Base-by-base conservation (phyloP, 2,888 invertebrate genomes). In the Pollenia amentaria region DNA sequence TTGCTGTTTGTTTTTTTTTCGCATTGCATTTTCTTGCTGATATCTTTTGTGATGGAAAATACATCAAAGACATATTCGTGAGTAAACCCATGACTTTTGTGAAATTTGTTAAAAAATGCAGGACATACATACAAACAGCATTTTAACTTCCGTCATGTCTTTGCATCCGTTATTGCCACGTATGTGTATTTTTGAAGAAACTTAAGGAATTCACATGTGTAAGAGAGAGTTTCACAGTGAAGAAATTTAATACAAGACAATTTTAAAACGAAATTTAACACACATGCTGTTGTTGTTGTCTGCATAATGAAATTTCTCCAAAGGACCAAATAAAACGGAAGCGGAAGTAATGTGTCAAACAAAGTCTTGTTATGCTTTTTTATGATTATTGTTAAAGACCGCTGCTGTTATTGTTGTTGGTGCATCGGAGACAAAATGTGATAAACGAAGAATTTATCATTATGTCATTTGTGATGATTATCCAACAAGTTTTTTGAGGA, bases 311-410 rank as follows among this genome's bases (percentile, higher is more conserved):
- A 73, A 65, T 55, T 40, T 29, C 42, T 44, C 48, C 48, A 84
- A 80, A 42, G 62, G 12, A 2, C 64, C 53, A 53, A 29, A 48
- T 29, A 12, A 77, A 73, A 67, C 62, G 85, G 73, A 85, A 85
- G 67, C 81, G 85, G 85, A 81, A 81, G 81, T 81, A 73, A 85
- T 81, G 76, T 78, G 84, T 67, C 85, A 83, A 83, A 83, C 77
- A 83, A 65, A 65, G 77, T 83, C 70, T 55, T 70, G 70, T 77
- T 62, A 42, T 69, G n/a, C 18, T 60, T 44, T 65, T 81, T 62
- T 46, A 69, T 44, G 44, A 62, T 67, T 53, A 51, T 62, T 38
- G 53, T 62, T 62, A 64, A 82, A 48, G 46, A 69, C 62, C 46
- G 2, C 7, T 16, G 70, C 48, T 42, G n/a, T 51, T 69, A 44